Percentiles rank a stretch among this genome's conserved stretches.
These are phyloP conservation scores for Onychomys leucogaster DNA, from an alignment of 2,797 vertebrate genomes.

Conservation along the genomic window DNA sequence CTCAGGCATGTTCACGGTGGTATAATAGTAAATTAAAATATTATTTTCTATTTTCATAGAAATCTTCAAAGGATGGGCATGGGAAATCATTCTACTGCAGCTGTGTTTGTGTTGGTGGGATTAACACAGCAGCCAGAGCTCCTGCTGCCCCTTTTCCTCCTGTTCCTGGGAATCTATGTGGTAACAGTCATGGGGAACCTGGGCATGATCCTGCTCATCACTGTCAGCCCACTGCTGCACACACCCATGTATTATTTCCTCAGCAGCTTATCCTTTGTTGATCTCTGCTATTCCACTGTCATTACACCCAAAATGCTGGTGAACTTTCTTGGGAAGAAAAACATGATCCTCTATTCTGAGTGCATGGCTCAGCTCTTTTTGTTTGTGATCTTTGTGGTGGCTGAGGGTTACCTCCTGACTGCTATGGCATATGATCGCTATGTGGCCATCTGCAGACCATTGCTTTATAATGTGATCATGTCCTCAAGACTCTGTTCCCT, in stretches of 20 bases:
- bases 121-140: slow-evolving; percentile 55
- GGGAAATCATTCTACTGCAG: slow-evolving; percentile 1
- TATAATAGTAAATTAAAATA: not conserved
- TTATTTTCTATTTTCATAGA: slow-evolving; percentile 16
- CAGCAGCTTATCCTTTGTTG: slow-evolving; percentile 57
- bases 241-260: slow-evolving; percentile 71
- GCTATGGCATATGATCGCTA: slow-evolving; percentile 74
- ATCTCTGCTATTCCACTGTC: slow-evolving; percentile 67
- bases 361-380: slow-evolving; percentile 53
- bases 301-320: slow-evolving; percentile 60
- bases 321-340: slow-evolving; percentile 51
- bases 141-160: slow-evolving; percentile 21
- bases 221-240: slow-evolving; percentile 6
- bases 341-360: slow-evolving; percentile 19
- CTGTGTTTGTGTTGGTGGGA: slow-evolving; percentile 61
- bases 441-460: slow-evolving; percentile 70
- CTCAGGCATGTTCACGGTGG: not conserved
- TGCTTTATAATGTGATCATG: slow-evolving; percentile 66
- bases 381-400: slow-evolving; percentile 35
- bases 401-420: slow-evolving; percentile 66
- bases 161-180: slow-evolving; percentile 55
- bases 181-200: slow-evolving; percentile 58
- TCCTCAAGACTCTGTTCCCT: not conserved
- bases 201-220: slow-evolving; percentile 68
- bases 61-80: not conserved